Conservation (phyloP, 64 coral and sea anemone species). For the Actinia tenebrosa region DNA sequence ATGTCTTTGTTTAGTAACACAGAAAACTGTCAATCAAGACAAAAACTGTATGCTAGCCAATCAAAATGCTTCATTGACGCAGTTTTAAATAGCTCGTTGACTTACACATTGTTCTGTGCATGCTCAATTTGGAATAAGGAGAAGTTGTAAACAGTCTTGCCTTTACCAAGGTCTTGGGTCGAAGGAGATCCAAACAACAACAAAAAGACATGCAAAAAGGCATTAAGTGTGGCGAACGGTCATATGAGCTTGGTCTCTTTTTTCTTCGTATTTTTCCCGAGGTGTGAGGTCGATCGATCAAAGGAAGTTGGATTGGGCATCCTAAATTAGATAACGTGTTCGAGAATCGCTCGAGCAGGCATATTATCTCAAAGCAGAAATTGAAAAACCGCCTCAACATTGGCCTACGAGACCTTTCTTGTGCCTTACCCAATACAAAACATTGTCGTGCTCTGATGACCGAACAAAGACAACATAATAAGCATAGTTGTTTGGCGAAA, state of each 20-base stretch:
- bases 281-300: conserved; percentile 17
- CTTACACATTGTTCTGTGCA: conserved; percentile 36
- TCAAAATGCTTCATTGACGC: conserved; percentile 34
- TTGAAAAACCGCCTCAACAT: neutral
- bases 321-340: conserved; percentile 9
- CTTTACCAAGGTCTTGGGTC: neutral
- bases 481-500: conserved; percentile 11
- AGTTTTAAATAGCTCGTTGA: conserved; percentile 12
- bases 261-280: neutral
- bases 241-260: neutral
- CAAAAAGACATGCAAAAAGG: neutral
- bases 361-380: neutral
- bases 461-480: conserved; percentile 15
- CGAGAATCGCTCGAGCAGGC: neutral
- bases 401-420: conserved; percentile 1
- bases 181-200: neutral
- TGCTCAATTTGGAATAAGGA: neutral
- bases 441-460: neutral
- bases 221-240: no score
- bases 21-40: conserved; percentile 82
- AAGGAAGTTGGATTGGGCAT: neutral
- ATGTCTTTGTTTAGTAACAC: conserved; percentile 61
- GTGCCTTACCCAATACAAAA: conserved; percentile 1
- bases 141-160: neutral
- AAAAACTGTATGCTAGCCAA: conserved; percentile 49